Evolutionary conservation across 2,888 invertebrate species (phyloP), one percentile per base, ranked within the genome.

Genomic region (Oscheius onirici): DNA sequence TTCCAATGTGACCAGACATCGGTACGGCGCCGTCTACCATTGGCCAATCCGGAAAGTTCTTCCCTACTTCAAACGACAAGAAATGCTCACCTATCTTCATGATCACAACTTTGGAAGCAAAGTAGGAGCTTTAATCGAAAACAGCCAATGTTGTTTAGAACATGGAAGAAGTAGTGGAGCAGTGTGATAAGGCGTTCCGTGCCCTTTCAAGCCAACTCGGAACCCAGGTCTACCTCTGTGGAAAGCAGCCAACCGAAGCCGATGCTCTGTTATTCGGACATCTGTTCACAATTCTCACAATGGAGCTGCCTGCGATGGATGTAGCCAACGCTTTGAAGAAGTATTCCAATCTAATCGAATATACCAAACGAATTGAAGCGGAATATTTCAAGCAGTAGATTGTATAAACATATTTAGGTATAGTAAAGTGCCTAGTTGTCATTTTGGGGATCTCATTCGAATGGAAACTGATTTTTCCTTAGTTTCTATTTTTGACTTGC

Each of bases 241-340:
- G 90, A 41, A 88, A 88, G 51, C 73, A 80, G 69, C 95, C 96
- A 0, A 95, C 95, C 40, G 97, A 97, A 61, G 76, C 83, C 15
- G 97, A 99, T 89, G 97, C 97, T 1, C 89, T 97, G 43, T 94
- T 95, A 0, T 99, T 96, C 90, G 97, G 97, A 0, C 97, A 97
- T 89, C 91, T 97, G n/a, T 97, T 93, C 89, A 93, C 95, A 0
- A 92, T 97, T 80, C 90, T 97, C 72, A 96, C 96, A 8, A 82
- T 83, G 55, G 95, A 95, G 5, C 92, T 93, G 6, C 94, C 95
- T 0, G 93, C 93, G 86, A 92, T 92, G 78, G 91, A 91, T 75
- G 90, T 97, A 63, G 94, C 94, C 0, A 92, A 93, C 71, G 92
- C 92, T 6, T 92, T 97, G 2, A 91, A 93, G 74, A 91, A 91